A percentile compares a stretch with the other conserved stretches of the same genome.
These are phyloP conservation scores for Spheniscus humboldti DNA, from an alignment of 2,797 vertebrate species.

Conservation along the genomic window DNA sequence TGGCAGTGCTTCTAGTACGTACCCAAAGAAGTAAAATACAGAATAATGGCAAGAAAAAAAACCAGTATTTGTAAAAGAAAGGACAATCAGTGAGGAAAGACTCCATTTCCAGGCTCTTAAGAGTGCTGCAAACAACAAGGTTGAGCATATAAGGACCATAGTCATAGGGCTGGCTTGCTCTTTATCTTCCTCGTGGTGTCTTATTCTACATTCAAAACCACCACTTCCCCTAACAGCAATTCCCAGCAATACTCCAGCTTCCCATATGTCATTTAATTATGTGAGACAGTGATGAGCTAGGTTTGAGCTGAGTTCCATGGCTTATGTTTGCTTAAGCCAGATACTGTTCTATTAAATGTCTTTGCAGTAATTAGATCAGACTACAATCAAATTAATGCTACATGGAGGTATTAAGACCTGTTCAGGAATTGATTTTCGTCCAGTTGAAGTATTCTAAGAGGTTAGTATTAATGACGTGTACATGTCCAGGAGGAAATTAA, in stretches of 20 bases:
- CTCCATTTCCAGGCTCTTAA: neutral
- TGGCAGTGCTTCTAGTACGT: neutral
- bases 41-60: neutral
- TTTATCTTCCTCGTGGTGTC: neutral
- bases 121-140: neutral
- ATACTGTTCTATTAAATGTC: neutral
- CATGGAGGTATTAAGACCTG: neutral
- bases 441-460: slow-evolving; percentile 46
- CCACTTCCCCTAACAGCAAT: neutral
- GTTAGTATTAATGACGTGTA: slow-evolving; percentile 43
- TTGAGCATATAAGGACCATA: slow-evolving; percentile 26
- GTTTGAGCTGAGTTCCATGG: slow-evolving; percentile 8
- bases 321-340: slow-evolving; percentile 36
- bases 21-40: neutral
- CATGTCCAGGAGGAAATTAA: slow-evolving; percentile 46
- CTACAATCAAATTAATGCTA: slow-evolving; percentile 4
- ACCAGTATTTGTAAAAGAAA: neutral
- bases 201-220: neutral
- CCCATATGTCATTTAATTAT: neutral
- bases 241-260: neutral
- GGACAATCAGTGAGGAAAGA: slow-evolving; percentile 17
- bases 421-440: slow-evolving; percentile 43
- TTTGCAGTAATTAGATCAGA: slow-evolving; percentile 12
- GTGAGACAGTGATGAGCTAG: neutral
- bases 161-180: neutral